phyloP scores from a whole-genome alignment of 2,797 vertebrate genomes.

The Pitangus sulphuratus region DNA sequence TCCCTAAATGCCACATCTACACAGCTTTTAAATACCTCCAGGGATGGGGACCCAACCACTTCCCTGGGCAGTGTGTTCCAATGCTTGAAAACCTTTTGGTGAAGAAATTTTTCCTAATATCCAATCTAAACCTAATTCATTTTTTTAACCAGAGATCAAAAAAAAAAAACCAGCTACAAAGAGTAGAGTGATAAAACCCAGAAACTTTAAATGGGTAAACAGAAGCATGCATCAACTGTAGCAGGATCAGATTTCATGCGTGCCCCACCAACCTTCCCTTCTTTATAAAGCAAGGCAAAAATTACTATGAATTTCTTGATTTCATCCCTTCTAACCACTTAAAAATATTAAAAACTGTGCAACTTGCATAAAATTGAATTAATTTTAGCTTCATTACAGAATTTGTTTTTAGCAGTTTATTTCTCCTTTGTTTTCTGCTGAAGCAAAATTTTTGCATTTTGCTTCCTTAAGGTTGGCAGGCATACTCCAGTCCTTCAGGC shows the following conservation, averaged over 20 bases:
- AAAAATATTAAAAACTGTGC: background rate
- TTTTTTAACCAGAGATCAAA: background rate
- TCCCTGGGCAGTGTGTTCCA: background rate
- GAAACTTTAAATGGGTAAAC: background rate
- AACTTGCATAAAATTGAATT: background rate
- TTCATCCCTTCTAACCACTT: background rate
- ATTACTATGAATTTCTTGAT: fast-evolving
- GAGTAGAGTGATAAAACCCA: background rate
- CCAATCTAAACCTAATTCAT: background rate
- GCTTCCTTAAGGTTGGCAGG: background rate
- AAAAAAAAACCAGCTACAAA: background rate
- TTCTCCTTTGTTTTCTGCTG: background rate
- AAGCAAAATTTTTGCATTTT: background rate
- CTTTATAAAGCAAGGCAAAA: background rate
- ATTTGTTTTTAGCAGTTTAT: background rate
- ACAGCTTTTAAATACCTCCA: background rate
- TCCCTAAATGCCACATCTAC: background rate
- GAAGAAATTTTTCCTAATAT: background rate
- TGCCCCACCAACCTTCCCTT: background rate
- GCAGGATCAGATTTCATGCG: fast-evolving
- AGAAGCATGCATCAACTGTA: background rate
- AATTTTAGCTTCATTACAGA: background rate
- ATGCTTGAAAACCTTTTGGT: background rate
- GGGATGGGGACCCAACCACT: background rate
- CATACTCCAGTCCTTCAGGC: background rate